A percentile compares a stretch with the other conserved stretches of the same genome.
Conservation (phyloP, 2,888 invertebrate genomes). For the Biston betularia region DNA sequence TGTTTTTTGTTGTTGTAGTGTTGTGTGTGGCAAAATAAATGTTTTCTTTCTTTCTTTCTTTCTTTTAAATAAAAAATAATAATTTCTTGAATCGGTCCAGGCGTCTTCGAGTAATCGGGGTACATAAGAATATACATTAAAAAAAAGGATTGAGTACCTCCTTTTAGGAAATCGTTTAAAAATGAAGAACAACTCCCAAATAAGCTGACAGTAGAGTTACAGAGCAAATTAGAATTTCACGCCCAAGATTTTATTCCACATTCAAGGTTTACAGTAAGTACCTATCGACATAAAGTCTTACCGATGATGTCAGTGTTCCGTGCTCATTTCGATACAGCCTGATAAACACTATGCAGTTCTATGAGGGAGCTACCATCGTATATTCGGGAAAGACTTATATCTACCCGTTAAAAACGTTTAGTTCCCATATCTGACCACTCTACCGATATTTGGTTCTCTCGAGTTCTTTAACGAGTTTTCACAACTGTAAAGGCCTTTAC, state of each 20-base stretch:
- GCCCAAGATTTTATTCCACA: background rate
- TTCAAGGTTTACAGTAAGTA: background rate
- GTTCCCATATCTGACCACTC: background rate
- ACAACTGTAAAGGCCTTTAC: constrained; percentile 28
- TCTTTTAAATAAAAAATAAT: too few relatives aligned
- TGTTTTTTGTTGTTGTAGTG: too few relatives aligned
- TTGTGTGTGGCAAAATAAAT: too few relatives aligned
- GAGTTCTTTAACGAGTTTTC: constrained; percentile 27
- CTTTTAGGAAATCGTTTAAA: too few relatives aligned
- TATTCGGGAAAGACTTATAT: background rate
- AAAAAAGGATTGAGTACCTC: too few relatives aligned
- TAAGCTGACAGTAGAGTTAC: too few relatives aligned
- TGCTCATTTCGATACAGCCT: background rate
- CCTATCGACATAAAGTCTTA: background rate
- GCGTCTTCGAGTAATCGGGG: too few relatives aligned
- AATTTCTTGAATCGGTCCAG: too few relatives aligned
- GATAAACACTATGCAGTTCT: background rate
- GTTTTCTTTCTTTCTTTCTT: too few relatives aligned
- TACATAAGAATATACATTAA: too few relatives aligned
- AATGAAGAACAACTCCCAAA: too few relatives aligned
- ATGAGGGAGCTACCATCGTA: background rate
- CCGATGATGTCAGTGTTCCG: background rate
- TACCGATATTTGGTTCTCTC: background rate
- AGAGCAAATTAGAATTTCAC: background rate
- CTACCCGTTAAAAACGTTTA: background rate